These are phyloP conservation scores for Drosophila imparisetae DNA, from an alignment of 2,888 invertebrate species.

Conservation along the genomic window DNA sequence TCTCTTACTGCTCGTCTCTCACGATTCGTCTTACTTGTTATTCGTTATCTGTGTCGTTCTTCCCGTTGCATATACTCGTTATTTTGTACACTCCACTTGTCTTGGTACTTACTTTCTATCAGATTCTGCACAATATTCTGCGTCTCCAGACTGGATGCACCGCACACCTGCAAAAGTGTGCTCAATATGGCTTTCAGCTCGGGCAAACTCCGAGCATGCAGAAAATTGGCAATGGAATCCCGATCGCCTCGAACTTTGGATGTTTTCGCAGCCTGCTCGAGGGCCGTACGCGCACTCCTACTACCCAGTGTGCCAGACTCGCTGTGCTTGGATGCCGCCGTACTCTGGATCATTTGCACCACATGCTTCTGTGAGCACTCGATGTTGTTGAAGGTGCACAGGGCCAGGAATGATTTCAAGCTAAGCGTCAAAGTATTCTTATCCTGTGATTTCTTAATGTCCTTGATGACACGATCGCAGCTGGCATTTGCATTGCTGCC, in stretches of 20 bases:
- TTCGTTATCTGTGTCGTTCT: background rate
- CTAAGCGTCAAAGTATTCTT: conserved; percentile 50
- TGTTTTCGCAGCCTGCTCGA: conserved; percentile 4
- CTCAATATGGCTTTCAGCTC: conserved; percentile 55
- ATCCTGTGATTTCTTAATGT: conserved; percentile 56
- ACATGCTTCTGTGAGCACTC: conserved; percentile 61
- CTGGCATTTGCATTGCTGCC: conserved; percentile 48
- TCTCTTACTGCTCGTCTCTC: background rate
- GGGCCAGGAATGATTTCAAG: conserved; percentile 57
- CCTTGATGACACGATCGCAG: conserved; percentile 55
- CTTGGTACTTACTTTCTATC: conserved; percentile 56
- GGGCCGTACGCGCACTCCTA: conserved; percentile 53
- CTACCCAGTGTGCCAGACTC: conserved; percentile 24
- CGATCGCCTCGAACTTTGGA: conserved; percentile 47
- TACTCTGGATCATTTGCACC: conserved; percentile 63
- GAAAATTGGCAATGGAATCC: conserved; percentile 50
- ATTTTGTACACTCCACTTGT: background rate
- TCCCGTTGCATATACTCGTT: background rate
- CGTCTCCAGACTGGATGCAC: conserved; percentile 51
- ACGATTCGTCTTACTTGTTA: background rate
- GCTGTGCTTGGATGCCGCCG: conserved; percentile 22
- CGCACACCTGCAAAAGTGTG: conserved; percentile 56
- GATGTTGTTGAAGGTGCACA: conserved; percentile 62
- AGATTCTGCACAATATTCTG: conserved; percentile 59
- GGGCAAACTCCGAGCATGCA: conserved; percentile 38